These are phyloP conservation scores for Diacarnus erythraeanus DNA, from an alignment of 37 sponge, comb jelly and placozoan genomes.

Conservation along the genomic window DNA sequence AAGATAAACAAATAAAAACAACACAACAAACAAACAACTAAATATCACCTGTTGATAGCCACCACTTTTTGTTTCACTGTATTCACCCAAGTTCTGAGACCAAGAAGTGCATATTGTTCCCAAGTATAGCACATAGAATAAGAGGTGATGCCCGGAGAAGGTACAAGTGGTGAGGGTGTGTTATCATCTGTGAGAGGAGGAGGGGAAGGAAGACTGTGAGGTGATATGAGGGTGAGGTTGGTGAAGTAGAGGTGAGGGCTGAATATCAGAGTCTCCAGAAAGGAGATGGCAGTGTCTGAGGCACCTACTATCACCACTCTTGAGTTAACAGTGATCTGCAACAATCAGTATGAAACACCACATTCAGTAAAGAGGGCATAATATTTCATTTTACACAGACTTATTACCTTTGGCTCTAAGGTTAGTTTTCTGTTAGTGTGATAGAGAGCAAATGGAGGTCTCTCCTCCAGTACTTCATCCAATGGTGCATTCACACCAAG, in stretches of 20 bases:
- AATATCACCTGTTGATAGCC: slow-evolving; percentile 67
- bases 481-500: slow-evolving; percentile 78
- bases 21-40: no score
- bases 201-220: slow-evolving; percentile 68
- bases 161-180: slow-evolving; percentile 73
- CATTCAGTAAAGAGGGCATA: neutral
- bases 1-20: no score
- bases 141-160: slow-evolving; percentile 49
- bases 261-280: slow-evolving; percentile 83
- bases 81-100: slow-evolving; percentile 68
- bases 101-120: slow-evolving; percentile 21
- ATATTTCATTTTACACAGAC: neutral
- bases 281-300: slow-evolving; percentile 80
- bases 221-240: slow-evolving; percentile 86
- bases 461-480: slow-evolving; percentile 50
- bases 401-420: slow-evolving; percentile 84
- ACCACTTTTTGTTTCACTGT: slow-evolving; percentile 45
- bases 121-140: slow-evolving; percentile 16
- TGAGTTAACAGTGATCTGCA: slow-evolving; percentile 81
- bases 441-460: slow-evolving; percentile 83
- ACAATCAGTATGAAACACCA: neutral
- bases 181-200: neutral
- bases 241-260: slow-evolving; percentile 95
- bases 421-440: slow-evolving; percentile 95
- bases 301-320: slow-evolving; percentile 95